A percentile compares a stretch with the other conserved stretches of the same genome.
Conservation (phyloP, 2,888 invertebrate genomes). For the Nasonovia ribisnigri region DNA sequence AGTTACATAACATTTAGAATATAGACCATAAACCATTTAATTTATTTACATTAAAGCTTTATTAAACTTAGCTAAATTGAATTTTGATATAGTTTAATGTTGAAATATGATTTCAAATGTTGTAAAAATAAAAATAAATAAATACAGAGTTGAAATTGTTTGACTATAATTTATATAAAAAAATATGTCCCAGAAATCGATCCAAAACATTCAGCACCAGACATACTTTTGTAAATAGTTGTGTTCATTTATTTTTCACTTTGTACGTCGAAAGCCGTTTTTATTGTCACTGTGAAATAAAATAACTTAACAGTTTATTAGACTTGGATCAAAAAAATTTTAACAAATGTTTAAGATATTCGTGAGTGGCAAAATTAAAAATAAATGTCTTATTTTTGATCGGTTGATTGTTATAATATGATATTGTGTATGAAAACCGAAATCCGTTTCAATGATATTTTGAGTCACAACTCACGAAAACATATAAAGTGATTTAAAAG, state of each 20-base stretch:
- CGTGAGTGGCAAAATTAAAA: background rate
- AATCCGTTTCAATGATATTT: background rate
- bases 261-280: background rate
- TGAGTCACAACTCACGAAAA: background rate
- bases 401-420: too few relatives aligned
- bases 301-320: slow-evolving; percentile 31
- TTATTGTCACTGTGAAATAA: slow-evolving; percentile 18
- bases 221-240: slow-evolving; percentile 32
- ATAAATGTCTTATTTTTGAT: too few relatives aligned
- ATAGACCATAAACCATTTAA: background rate
- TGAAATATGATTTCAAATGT: background rate
- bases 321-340: background rate
- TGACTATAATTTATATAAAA: slow-evolving; percentile 22
- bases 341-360: background rate
- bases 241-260: background rate
- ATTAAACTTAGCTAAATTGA: background rate
- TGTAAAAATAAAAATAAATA: background rate
- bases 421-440: background rate
- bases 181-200: slow-evolving; percentile 41
- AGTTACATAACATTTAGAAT: background rate
- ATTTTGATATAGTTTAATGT: background rate
- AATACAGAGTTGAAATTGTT: background rate
- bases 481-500: background rate
- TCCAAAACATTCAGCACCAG: slow-evolving; percentile 40
- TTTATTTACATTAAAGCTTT: background rate